Evolutionary conservation across 2,797 vertebrate species (phyloP).

Genomic region (Margarornis squamiger): DNA sequence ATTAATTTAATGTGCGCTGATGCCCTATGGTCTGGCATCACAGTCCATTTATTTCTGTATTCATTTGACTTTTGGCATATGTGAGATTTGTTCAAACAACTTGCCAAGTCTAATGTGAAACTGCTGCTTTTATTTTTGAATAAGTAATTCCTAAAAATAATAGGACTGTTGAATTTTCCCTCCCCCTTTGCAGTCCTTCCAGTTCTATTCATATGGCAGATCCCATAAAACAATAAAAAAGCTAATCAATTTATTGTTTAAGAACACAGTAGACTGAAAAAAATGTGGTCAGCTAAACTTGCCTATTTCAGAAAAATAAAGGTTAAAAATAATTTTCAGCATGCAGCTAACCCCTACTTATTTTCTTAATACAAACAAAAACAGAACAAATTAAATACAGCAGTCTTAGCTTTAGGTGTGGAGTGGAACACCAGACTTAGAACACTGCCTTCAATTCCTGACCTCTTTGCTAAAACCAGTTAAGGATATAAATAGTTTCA

Average conservation of each 20-base stretch:
- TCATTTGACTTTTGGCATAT: slow-evolving; percentile 47
- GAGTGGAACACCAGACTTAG: background rate
- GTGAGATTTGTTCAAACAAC: slow-evolving; percentile 34
- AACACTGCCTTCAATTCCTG: background rate
- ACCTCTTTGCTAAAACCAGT: slow-evolving; percentile 29
- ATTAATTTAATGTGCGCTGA: slow-evolving; percentile 22
- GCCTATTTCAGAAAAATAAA: slow-evolving; percentile 7
- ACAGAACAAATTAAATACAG: background rate
- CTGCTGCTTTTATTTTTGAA: slow-evolving; percentile 51
- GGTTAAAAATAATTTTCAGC: background rate
- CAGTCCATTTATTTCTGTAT: slow-evolving; percentile 49
- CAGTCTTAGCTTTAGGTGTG: background rate
- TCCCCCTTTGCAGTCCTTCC: background rate
- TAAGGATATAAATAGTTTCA: slow-evolving; percentile 6
- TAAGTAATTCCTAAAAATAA: slow-evolving; percentile 48
- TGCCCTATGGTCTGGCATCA: slow-evolving; percentile 56
- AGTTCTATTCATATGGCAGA: slow-evolving; percentile 2
- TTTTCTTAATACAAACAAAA: background rate
- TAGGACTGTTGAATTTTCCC: slow-evolving; percentile 20
- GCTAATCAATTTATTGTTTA: slow-evolving; percentile 16
- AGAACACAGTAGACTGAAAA: slow-evolving; percentile 10
- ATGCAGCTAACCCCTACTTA: background rate
- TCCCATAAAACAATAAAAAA: slow-evolving; percentile 29
- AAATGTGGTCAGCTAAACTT: background rate
- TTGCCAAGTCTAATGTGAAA: slow-evolving; percentile 24